Base-by-base conservation (phyloP, 2,113 vertebrate genomes). In the Callipepla squamata region DNA sequence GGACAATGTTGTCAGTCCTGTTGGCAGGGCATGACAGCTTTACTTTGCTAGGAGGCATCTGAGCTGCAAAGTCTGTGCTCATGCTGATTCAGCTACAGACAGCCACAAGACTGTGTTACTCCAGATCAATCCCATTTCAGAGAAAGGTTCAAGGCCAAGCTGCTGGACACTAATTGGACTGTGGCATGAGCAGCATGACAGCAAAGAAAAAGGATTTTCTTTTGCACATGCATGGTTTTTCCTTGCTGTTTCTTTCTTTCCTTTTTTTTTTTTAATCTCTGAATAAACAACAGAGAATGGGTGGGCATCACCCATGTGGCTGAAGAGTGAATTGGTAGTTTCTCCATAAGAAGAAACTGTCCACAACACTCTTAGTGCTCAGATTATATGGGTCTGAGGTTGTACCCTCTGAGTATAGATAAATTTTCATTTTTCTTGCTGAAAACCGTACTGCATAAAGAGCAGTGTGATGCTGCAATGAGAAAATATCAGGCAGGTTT, bases 391-490 rank as follows among this genome's bases (percentile, higher is more conserved):
- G 57, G 13, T 32, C 65, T 80, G 58, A 28, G 20, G 70, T 42
- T 87, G 34, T 30, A 16, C 32, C 34, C 25, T 80, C 28, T 25
- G 25, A 6, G 0, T 1, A 3, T 0, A 82, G 32, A 65, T 38
- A 30, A 4, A 1, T 68, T 66, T 68, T 13, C 75, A 45, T 25
- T n/a, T 5, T 21, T 9, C 25, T 48, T 57, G 22, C 32, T 61
- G 55, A 47, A 82, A 90, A 32, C 34, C 53, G 15, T 20, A 1
- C 30, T 30, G 1, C 2, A 20, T 36, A 42, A 42, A 42, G 21
- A 59, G 8, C 34, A 67, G 32, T 23, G 15, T 3, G 8, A 38
- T 21, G 14, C 48, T 3, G 2, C 0, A 1, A 40, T 3, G 26
- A 69, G 79, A 62, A 85, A 82, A 69, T 19, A 62, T 1, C 3